Evolutionary conservation across 2,113 vertebrate genomes (phyloP), one percentile per base, ranked within the genome.

Genomic region (Phylloscopus trochiloides): DNA sequence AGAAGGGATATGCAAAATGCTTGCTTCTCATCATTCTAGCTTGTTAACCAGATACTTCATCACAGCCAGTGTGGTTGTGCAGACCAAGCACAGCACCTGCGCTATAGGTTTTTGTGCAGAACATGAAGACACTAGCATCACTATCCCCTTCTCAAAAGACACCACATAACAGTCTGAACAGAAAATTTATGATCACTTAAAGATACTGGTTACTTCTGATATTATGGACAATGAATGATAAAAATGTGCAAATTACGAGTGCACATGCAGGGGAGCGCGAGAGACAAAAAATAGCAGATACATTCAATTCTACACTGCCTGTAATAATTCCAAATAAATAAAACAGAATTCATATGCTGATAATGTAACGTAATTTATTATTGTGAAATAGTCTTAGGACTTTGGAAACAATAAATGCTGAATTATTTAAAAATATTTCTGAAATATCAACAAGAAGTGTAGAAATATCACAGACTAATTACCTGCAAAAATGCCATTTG

Each of bases 381-480:
- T 48, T 68, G 54, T 61, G 63, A 93, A 95, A 88, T 74, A 58
- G 34, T 87, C 32, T 50, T 91, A 68, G 20, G 40, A 66, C 67
- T 94, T 34, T 54, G 48, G 79, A 92, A 87, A 89, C 20, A 91
- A 77, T n/a, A 88, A 95, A 78, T 48, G 62, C 14, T 88, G 79
- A 94, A 92, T 84, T 91, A 88, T 92, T 96, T 86, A 58, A 74
- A 95, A 94, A 71, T 77, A 72, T 65, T 93, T 96, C 76, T 82
- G 82, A 89, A 96, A 90, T 54, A 92, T 45, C 25, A 72, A 70
- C 43, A 68, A 72, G 50, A 81, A 67, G 19, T 50, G 48, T 42
- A 86, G 61, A 66, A 92, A 76, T 72, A 77, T 59, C 58, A 74
- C 48, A 45, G 34, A 36, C 29, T 94, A 94, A 96, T 94, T 96